Percentiles rank a stretch among this genome's conserved stretches.
These are phyloP conservation scores for Danio choprae DNA, from an alignment of 2,797 vertebrate species.

Conservation along the genomic window DNA sequence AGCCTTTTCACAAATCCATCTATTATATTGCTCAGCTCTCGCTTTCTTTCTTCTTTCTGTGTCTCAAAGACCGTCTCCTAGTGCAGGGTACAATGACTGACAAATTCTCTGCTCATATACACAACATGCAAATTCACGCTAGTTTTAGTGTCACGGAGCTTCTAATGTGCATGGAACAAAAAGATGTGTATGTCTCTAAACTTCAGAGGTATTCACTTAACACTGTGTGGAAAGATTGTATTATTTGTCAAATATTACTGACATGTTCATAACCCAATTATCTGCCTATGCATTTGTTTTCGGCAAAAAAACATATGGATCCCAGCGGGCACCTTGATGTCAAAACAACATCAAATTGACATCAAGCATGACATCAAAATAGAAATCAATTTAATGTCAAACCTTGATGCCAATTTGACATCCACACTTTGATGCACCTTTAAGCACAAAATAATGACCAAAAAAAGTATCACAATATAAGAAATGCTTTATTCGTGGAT, in stretches of 20 bases:
- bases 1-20: slow-evolving; percentile 49
- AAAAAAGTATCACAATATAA: too few species aligned
- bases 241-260: neutral
- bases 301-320: neutral
- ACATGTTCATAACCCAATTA: neutral
- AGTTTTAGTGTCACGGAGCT: slow-evolving; percentile 42
- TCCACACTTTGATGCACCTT: too few species aligned
- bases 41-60: slow-evolving; percentile 34
- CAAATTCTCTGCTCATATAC: slow-evolving; percentile 38
- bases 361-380: too few species aligned
- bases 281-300: neutral
- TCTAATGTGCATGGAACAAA: slow-evolving; percentile 43
- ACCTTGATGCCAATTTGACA: too few species aligned
- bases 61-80: slow-evolving; percentile 43
- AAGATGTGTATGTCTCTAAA: slow-evolving; percentile 12
- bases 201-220: neutral
- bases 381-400: too few species aligned
- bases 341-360: too few species aligned
- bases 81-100: slow-evolving; percentile 27
- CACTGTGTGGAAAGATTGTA: neutral
- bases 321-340: too few species aligned
- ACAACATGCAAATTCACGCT: slow-evolving; percentile 51
- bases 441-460: too few species aligned
- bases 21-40: slow-evolving; percentile 41
- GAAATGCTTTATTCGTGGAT: too few species aligned